Conservation (phyloP, 37 sponge, comb jelly and placozoan species). For the Mnemiopsis leidyi region DNA sequence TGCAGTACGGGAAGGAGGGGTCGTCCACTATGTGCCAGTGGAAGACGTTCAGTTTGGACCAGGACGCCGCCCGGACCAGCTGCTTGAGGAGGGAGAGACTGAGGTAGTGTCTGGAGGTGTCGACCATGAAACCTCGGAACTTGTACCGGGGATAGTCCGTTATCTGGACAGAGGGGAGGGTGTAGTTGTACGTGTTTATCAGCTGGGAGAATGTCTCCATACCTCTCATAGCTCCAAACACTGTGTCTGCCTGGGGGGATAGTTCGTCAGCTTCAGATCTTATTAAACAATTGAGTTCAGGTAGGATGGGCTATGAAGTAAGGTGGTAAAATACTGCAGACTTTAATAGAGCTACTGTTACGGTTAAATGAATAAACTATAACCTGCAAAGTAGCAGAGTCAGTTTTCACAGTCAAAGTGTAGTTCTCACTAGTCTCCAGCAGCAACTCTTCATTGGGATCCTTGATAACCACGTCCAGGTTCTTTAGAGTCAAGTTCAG, state of each 20-base stretch:
- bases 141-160: slow-evolving; percentile 70
- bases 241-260: slow-evolving; percentile 63
- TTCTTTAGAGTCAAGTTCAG: not conserved
- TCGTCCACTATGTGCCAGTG: slow-evolving; percentile 84
- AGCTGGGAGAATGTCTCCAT: slow-evolving; percentile 76
- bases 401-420: not conserved
- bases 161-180: slow-evolving; percentile 41
- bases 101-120: slow-evolving; percentile 75
- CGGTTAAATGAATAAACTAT: no score
- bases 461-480: not conserved
- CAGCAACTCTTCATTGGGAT: not conserved
- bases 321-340: no score
- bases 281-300: no score
- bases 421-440: slow-evolving; percentile 48
- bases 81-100: slow-evolving; percentile 50
- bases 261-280: no score
- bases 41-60: slow-evolving; percentile 70
- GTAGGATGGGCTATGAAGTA: no score
- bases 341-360: no score
- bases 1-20: slow-evolving; percentile 73
- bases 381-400: not conserved
- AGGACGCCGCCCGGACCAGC: slow-evolving; percentile 27
- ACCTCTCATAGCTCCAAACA: slow-evolving; percentile 70
- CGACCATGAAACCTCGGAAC: slow-evolving; percentile 73
- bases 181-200: slow-evolving; percentile 32